Base-by-base conservation (phyloP, 2,888 invertebrate genomes). In the Deilephila elpenor region DNA sequence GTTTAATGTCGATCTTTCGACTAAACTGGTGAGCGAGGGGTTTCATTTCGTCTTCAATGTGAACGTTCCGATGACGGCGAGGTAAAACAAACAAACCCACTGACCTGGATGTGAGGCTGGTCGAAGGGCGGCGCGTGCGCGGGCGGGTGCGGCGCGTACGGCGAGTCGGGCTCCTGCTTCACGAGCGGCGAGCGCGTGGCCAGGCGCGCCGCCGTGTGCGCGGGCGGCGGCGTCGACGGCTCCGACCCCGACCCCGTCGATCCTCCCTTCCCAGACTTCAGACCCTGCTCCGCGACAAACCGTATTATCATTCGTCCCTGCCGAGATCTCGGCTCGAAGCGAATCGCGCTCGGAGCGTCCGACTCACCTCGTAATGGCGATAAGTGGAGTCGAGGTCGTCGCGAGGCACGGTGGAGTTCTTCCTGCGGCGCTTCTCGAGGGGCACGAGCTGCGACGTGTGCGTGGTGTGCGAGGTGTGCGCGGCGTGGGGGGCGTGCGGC, bases 131-230 rank as follows among this genome's bases (percentile, higher is more conserved):
- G 93, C 84, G 85, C 92, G 91, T 85, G 94, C 79, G 77, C 73
- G 72, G 75, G 79, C 72, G 79, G 76, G 78, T 82, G 85, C 78
- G 86, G 89, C 77, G 88, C 82, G 86, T 95, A 94, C 78, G 93
- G 88, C 84, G 93, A 89, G 88, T 95, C 96, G 75, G 96, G 94
- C 91, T 96, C 96, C 90, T 96, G 96, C 91, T 96, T 96, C 82
- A 96, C 95, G 84, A 95, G 94, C 82, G 85, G 83, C 78, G 91
- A 87, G 80, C 89, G 91, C 51, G 84, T 80, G 71, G 87, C 79
- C 74, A 81, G 81, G 75, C 93, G 90, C 75, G 80, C 85, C 80
- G 88, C 83, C 78, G 90, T 81, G 88, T 94, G 94, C 85, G 95
- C 94, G 67, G 94, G 94, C 84, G 93, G 95, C 81, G 94, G 95